Base-by-base conservation (phyloP, 2,113 vertebrate species). In the Paraplagusia blochii region DNA sequence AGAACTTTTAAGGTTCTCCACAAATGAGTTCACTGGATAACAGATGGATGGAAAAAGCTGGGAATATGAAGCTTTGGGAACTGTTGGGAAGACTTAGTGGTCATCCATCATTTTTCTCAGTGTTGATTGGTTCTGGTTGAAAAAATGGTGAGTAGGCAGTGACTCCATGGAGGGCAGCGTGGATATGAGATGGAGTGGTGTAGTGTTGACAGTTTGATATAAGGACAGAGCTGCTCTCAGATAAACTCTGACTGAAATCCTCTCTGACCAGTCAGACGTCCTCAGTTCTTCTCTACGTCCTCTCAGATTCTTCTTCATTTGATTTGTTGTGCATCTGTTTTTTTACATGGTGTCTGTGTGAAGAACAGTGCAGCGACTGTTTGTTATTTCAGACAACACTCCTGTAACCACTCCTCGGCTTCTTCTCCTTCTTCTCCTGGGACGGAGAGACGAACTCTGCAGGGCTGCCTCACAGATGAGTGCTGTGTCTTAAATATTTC, bases 401-500 rank as follows among this genome's bases (percentile, higher is more conserved):
- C 77, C 56, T 51, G 69, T 43, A 63, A 66, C 79, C 69, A 50
- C 46, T 18, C 16, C 7, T 63, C 52, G 74, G 61, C 38, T 13
- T 40, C 64, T 44, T 80, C 35, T 9, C 44, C 22, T 40, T 16
- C n/a, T 52, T 52, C 83, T 80, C 67, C 40, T 50, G 75, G 62
- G 73, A 84, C 48, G 44, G 45, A 58, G 62, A 54, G 35, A 70
- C 38, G n/a, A n/a, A 67, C 55, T 64, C 69, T 79, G 59, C 1
- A 64, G 58, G 63, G 66, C 72, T 79, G 72, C 73, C 76, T 81
- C 61, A 39, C 67, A 69, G 69, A 77, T 72, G 59, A 65, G 76
- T 74, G 74, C 73, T 78, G 53, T 65, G 50, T 72, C 58, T 72
- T 87, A 61, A 88, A 86, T 88, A 81, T 86, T 86, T 85, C 62